Evolutionary conservation across 2,113 vertebrate species (phyloP).

Genomic region (Butorides virescens): DNA sequence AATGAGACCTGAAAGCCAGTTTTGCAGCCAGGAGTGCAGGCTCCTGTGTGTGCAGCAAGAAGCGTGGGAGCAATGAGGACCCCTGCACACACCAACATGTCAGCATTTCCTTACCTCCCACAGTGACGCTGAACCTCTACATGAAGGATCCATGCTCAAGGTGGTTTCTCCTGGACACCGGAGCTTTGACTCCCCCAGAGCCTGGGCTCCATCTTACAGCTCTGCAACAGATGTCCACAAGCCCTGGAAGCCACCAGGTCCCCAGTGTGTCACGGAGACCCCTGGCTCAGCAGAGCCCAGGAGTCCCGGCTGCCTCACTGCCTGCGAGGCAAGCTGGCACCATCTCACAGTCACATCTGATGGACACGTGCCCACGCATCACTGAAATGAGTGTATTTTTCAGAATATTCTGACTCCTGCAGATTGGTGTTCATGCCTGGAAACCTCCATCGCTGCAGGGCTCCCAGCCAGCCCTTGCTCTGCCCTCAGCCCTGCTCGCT

Average conservation of each 20-base stretch:
- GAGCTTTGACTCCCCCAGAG: not conserved
- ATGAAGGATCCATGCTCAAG: not conserved
- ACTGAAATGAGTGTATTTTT: not conserved
- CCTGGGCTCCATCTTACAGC: not conserved
- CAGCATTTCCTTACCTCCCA: not conserved
- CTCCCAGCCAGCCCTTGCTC: not conserved
- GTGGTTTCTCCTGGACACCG: not conserved
- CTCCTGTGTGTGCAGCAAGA: not conserved
- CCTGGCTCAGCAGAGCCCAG: not conserved
- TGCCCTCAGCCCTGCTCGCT: not conserved
- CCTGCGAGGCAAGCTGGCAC: not conserved
- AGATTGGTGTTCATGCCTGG: not conserved
- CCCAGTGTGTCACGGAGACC: not conserved
- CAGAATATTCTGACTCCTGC: not conserved
- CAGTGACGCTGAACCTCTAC: accelerated
- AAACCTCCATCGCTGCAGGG: not conserved
- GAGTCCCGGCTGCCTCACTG: not conserved
- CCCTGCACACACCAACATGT: no score
- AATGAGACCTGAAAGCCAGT: not conserved
- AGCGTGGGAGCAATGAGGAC: not conserved
- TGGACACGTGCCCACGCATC: accelerated
- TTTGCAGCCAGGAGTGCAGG: not conserved
- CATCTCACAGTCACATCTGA: not conserved
- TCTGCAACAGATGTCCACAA: not conserved
- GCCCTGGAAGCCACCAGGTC: not conserved